Percentiles rank a stretch among this genome's conserved stretches.
Conservation (phyloP, 2,113 vertebrate genomes). For the Xenopus laevis region DNA sequence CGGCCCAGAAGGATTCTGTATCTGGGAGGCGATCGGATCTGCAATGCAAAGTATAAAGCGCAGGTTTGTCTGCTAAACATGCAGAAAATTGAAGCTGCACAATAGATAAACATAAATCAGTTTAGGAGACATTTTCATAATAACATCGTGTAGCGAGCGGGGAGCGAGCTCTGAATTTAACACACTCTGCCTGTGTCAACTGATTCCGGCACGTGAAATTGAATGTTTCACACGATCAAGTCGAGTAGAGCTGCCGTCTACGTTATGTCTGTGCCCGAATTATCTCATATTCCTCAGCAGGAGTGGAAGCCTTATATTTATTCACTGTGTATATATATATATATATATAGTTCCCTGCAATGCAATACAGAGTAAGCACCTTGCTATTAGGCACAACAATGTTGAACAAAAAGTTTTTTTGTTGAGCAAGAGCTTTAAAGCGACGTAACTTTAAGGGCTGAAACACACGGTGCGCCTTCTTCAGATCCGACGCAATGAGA, state of each 20-base stretch:
- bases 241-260: not conserved
- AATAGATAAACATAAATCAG: constrained; percentile 61
- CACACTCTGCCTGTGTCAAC: constrained; percentile 49
- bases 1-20: constrained; percentile 57
- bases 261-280: not conserved
- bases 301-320: no score
- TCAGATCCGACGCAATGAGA: no score
- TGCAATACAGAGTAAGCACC: no score
- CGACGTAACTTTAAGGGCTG: no score
- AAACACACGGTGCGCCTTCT: no score
- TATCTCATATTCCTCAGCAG: no score
- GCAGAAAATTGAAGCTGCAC: constrained; percentile 61
- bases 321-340: no score
- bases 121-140: constrained; percentile 51
- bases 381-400: no score
- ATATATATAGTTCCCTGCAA: no score
- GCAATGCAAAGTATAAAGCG: constrained; percentile 54
- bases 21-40: constrained; percentile 53
- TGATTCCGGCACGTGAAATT: constrained; percentile 51
- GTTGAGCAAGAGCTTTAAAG: no score
- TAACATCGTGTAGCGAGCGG: constrained; percentile 48
- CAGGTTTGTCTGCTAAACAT: constrained; percentile 81
- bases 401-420: no score
- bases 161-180: constrained; percentile 53
- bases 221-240: constrained; percentile 53